A percentile compares a stretch with the other conserved stretches of the same genome.
These are phyloP conservation scores for Gastrophysa polygoni DNA, from an alignment of 2,888 invertebrate species.

Conservation along the genomic window DNA sequence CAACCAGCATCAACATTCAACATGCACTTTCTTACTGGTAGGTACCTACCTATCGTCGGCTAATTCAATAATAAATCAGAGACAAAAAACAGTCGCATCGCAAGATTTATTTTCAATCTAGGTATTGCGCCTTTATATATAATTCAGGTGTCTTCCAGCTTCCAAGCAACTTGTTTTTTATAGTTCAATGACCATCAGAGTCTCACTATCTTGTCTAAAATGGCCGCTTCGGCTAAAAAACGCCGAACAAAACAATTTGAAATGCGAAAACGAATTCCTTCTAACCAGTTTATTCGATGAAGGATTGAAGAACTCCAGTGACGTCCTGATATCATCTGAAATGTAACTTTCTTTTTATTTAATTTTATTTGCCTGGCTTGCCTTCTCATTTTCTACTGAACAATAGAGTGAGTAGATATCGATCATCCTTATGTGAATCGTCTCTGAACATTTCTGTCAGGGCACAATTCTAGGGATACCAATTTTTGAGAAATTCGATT, in stretches of 20 bases:
- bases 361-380: too few relatives aligned
- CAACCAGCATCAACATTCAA: too few relatives aligned
- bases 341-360: too few relatives aligned
- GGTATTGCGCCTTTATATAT: not conserved
- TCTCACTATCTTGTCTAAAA: not conserved
- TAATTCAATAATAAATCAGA: not conserved
- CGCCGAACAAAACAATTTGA: slow-evolving; percentile 25
- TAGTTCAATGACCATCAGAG: not conserved
- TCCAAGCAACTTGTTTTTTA: not conserved
- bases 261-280: slow-evolving; percentile 41
- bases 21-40: too few relatives aligned
- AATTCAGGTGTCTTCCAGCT: not conserved
- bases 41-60: too few relatives aligned
- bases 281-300: slow-evolving; percentile 41
- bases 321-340: not conserved
- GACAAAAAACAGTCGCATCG: not conserved
- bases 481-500: too few relatives aligned
- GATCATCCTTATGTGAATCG: too few relatives aligned
- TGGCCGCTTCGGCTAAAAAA: slow-evolving; percentile 1
- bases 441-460: too few relatives aligned
- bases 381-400: too few relatives aligned
- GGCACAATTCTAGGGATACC: too few relatives aligned
- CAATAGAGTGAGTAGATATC: too few relatives aligned
- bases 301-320: slow-evolving; percentile 22
- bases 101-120: not conserved